Evolutionary conservation across 1,140 invertebrate genomes (phyloP).

Genomic region (Conus ventricosus): DNA sequence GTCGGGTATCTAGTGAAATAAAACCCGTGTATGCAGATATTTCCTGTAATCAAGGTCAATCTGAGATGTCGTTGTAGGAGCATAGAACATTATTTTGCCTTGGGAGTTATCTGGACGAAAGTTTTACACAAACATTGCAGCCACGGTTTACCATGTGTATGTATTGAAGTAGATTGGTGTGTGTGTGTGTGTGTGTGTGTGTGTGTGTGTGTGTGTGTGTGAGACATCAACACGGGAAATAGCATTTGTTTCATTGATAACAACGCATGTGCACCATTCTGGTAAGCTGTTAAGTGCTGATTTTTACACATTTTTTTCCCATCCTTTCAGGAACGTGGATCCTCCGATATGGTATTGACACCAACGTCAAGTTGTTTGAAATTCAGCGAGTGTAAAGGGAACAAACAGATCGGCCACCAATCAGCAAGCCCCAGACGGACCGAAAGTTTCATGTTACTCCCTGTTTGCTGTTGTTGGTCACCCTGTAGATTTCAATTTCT

Average conservation of each 20-base stretch:
- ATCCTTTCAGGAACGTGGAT: slow-evolving; percentile 90
- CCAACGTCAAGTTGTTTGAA: slow-evolving; percentile 98
- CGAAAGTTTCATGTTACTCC: background rate
- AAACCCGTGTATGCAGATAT: too few relatives aligned
- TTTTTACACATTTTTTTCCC: slow-evolving; percentile 11
- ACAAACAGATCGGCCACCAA: background rate
- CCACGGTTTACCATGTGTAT: background rate
- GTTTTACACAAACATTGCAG: background rate
- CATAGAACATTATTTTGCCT: background rate
- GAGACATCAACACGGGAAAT: background rate
- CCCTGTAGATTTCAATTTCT: background rate
- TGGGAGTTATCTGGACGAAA: background rate
- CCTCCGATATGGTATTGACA: slow-evolving; percentile 99
- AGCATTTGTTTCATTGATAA: too few relatives aligned
- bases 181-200: background rate
- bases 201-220: background rate
- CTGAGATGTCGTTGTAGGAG: too few relatives aligned
- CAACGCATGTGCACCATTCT: too few relatives aligned
- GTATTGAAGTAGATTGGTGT: background rate
- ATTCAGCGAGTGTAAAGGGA: slow-evolving; percentile 71
- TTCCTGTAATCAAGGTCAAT: background rate
- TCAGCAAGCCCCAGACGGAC: background rate
- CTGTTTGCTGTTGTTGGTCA: slow-evolving; percentile 1
- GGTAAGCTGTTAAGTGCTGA: background rate
- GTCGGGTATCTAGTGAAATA: too few relatives aligned